phyloP scores from a whole-genome alignment of 2,113 vertebrate genomes.

The Dicentrarchus labrax region DNA sequence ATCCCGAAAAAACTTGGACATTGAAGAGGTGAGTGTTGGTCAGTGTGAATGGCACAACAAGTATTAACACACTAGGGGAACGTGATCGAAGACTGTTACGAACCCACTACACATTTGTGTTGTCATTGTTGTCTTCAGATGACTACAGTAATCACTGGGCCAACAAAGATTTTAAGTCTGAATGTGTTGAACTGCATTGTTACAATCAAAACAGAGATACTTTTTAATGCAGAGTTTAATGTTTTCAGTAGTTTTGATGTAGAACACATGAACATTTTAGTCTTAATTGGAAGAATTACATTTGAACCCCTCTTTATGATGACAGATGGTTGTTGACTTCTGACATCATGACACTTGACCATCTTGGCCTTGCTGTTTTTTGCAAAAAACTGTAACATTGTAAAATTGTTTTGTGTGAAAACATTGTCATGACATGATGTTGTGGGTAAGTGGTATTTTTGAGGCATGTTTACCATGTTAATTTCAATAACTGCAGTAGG shows the following conservation, averaged over 20 bases:
- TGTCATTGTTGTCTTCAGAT: conserved; percentile 36
- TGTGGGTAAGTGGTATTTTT: conserved; percentile 26
- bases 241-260: conserved; percentile 71
- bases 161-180: conserved; percentile 37
- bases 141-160: conserved; percentile 47
- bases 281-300: conserved; percentile 43
- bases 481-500: conserved; percentile 35
- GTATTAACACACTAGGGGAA: conserved; percentile 67
- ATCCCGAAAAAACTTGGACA: conserved; percentile 92
- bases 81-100: conserved; percentile 29
- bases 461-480: conserved; percentile 26
- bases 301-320: conserved; percentile 61
- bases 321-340: conserved; percentile 52
- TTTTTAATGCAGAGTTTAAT: conserved; percentile 66
- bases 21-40: conserved; percentile 93
- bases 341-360: conserved; percentile 68
- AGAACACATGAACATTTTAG: conserved; percentile 67
- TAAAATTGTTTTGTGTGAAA: conserved; percentile 55
- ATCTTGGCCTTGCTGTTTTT: conserved; percentile 72
- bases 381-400: conserved; percentile 33
- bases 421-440: conserved; percentile 50
- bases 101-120: conserved; percentile 31
- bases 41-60: conserved; percentile 87
- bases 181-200: conserved; percentile 72
- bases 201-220: conserved; percentile 68